Evolutionary conservation across 2,113 vertebrate genomes (phyloP).

Genomic region (Pygoscelis adeliae): DNA sequence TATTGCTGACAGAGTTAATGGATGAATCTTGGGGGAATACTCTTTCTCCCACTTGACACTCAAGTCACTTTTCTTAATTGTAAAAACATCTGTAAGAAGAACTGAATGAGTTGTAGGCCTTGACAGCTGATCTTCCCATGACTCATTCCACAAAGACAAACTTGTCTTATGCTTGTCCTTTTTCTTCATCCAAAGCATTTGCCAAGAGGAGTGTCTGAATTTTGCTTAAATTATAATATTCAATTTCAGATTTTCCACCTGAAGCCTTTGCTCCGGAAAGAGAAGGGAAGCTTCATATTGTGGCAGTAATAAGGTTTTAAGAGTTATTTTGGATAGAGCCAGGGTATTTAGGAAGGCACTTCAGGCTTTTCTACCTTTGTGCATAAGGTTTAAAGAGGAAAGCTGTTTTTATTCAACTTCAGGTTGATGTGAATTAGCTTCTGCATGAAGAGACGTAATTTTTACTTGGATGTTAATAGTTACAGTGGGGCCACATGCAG

Average conservation of each 20-base stretch:
- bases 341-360: neutral
- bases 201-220: slow-evolving; percentile 21
- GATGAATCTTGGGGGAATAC: slow-evolving; percentile 43
- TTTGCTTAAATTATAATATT: slow-evolving; percentile 23
- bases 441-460: neutral
- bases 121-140: slow-evolving; percentile 52
- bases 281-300: neutral
- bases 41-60: slow-evolving; percentile 49
- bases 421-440: neutral
- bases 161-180: slow-evolving; percentile 40
- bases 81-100: slow-evolving; percentile 61
- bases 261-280: neutral
- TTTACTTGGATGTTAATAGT: neutral
- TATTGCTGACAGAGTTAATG: slow-evolving; percentile 45
- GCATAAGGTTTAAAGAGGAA: neutral
- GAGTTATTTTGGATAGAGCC: neutral
- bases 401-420: neutral
- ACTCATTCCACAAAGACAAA: slow-evolving; percentile 41
- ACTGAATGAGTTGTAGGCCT: slow-evolving; percentile 45
- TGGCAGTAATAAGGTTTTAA: neutral
- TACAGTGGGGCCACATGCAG: neutral
- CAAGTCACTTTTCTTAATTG: slow-evolving; percentile 49
- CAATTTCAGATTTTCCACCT: neutral
- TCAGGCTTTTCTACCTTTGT: neutral
- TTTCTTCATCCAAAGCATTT: slow-evolving; percentile 9